Evolutionary conservation across 2,113 vertebrate genomes (phyloP).

Genomic region (Gavialis gangeticus): DNA sequence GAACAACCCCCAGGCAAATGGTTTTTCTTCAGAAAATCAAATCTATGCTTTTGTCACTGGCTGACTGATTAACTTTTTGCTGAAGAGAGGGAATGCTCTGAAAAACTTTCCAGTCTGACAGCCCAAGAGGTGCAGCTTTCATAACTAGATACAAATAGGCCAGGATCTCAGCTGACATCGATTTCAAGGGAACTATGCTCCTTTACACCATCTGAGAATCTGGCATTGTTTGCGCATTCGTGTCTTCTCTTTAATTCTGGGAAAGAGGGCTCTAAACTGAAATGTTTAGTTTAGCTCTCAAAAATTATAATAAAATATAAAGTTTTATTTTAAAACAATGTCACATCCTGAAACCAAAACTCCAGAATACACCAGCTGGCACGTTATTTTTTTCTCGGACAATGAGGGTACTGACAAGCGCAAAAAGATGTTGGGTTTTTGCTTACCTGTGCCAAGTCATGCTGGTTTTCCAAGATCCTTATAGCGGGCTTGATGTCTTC

Average conservation of each 20-base stretch:
- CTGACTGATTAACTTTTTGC: rapidly evolving
- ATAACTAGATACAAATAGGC: neutral
- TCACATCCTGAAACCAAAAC: neutral
- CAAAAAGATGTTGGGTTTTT: neutral
- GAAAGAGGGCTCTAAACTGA: neutral
- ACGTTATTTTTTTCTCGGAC: neutral
- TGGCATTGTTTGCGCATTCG: neutral
- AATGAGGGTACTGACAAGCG: neutral
- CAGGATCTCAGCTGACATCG: neutral
- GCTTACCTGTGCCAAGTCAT: constrained; percentile 77
- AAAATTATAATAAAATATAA: neutral
- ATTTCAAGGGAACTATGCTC: neutral
- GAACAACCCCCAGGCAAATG: neutral
- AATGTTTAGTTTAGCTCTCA: neutral
- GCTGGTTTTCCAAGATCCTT: constrained; percentile 67
- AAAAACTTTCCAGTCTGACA: neutral
- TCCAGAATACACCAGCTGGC: neutral
- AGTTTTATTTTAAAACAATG: neutral
- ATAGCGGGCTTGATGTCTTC: constrained; percentile 88
- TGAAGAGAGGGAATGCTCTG: neutral
- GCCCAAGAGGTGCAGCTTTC: neutral
- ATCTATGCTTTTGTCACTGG: rapidly evolving
- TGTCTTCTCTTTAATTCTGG: neutral
- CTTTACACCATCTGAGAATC: neutral
- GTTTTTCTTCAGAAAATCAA: neutral